phyloP scores from a whole-genome alignment of 2,797 vertebrate genomes.

The Pteropus rufus region DNA sequence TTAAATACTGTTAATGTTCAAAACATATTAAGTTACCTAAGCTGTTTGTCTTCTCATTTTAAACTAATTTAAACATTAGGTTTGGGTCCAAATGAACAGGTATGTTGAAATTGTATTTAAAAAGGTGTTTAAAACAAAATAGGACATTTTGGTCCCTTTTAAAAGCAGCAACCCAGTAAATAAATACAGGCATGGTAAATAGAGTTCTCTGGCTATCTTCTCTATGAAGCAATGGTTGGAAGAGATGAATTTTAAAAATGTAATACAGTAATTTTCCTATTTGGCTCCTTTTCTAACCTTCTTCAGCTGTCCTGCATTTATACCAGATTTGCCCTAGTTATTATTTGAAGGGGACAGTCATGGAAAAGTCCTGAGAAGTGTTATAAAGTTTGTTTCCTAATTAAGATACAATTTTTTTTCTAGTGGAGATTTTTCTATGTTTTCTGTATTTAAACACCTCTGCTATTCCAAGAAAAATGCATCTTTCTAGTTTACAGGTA shows the following conservation, averaged over 20 bases:
- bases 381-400: not conserved
- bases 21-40: not conserved
- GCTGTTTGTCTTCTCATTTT: not conserved
- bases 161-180: slow-evolving; percentile 9
- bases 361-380: not conserved
- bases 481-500: not conserved
- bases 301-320: not conserved
- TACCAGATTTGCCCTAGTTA: not conserved
- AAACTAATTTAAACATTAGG: not conserved
- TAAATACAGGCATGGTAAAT: slow-evolving; percentile 42
- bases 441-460: not conserved
- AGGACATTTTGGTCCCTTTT: not conserved
- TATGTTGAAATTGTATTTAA: not conserved
- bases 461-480: not conserved
- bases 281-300: slow-evolving; percentile 26
- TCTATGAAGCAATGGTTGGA: slow-evolving; percentile 27
- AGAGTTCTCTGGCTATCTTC: slow-evolving; percentile 30
- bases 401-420: not conserved
- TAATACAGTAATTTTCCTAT: slow-evolving; percentile 57
- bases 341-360: not conserved
- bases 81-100: slow-evolving; percentile 15
- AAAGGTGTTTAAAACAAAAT: slow-evolving; percentile 7
- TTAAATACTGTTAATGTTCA: not conserved
- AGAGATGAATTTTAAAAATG: not conserved
- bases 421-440: not conserved